Conservation (phyloP, 2,113 vertebrate genomes). For the Mola mola region DNA sequence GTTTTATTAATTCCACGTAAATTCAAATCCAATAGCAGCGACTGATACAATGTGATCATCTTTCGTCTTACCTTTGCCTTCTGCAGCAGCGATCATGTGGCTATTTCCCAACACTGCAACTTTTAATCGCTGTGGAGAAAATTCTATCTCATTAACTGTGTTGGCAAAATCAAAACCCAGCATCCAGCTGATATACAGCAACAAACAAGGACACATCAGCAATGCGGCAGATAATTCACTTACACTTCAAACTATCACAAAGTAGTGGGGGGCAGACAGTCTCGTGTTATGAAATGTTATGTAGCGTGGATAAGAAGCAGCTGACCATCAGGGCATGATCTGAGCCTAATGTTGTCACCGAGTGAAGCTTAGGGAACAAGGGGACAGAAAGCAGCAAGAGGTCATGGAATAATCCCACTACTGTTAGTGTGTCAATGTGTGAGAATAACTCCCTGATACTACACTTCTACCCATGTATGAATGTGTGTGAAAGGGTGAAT, state of each 20-base stretch:
- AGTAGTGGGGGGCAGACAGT: not conserved
- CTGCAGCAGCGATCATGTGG: not conserved
- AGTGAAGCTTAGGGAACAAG: slow-evolving; percentile 11
- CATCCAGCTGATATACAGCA: not conserved
- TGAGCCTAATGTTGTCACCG: slow-evolving; percentile 2
- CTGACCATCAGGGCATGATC: slow-evolving; percentile 13
- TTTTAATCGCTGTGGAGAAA: not conserved
- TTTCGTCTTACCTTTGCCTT: not conserved
- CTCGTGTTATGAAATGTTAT: not conserved
- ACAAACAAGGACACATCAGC: slow-evolving; percentile 2
- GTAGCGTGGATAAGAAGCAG: not conserved
- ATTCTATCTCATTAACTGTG: not conserved
- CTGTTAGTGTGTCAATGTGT: too few relatives aligned
- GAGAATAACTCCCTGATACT: too few relatives aligned
- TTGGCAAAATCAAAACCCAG: not conserved
- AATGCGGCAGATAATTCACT: not conserved
- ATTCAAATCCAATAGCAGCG: too few relatives aligned
- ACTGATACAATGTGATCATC: too few relatives aligned
- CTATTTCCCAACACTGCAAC: too few relatives aligned
- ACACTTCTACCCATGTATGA: too few relatives aligned
- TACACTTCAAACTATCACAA: slow-evolving; percentile 5
- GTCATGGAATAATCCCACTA: too few relatives aligned
- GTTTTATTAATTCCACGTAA: too few relatives aligned
- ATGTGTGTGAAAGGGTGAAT: too few relatives aligned
- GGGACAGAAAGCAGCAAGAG: slow-evolving; percentile 7